phyloP scores from a whole-genome alignment of 1,140 invertebrate genomes.

The Caenorhabditis tropicalis region DNA sequence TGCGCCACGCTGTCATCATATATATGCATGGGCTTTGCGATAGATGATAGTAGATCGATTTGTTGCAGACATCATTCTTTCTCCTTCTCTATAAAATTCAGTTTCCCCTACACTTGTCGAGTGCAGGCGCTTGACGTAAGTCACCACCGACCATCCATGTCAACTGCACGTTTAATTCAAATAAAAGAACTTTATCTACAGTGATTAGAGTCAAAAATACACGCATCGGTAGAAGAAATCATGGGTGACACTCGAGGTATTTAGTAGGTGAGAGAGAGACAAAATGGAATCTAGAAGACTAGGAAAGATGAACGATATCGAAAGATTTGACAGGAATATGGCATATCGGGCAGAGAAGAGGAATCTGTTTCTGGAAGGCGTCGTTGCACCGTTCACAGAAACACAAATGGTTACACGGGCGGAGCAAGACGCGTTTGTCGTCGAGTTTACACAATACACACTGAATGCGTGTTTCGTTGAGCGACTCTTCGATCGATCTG shows the following conservation, averaged over 20 bases:
- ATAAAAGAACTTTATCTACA: too few relatives aligned
- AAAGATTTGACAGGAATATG: constrained; percentile 4
- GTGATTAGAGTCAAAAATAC: too few relatives aligned
- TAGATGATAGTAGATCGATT: too few relatives aligned
- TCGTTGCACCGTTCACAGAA: constrained; percentile 37
- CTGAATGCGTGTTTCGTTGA: constrained; percentile 26
- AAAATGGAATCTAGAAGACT: too few relatives aligned
- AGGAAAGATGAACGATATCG: constrained; percentile 12
- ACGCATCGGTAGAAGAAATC: not conserved
- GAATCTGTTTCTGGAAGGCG: constrained; percentile 2
- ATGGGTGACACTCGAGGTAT: not conserved
- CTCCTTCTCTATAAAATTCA: not conserved
- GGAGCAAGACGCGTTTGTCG: constrained; percentile 31
- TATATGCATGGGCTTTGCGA: too few relatives aligned
- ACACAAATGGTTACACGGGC: constrained; percentile 43
- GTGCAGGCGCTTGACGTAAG: constrained; percentile 4
- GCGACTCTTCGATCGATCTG: not conserved
- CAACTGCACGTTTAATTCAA: not conserved
- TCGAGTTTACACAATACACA: constrained; percentile 14
- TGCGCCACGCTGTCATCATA: too few relatives aligned
- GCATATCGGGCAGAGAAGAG: constrained; percentile 36
- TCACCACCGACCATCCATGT: not conserved
- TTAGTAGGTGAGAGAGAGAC: not conserved
- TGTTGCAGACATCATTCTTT: too few relatives aligned
- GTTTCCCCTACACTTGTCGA: not conserved